phyloP scores from a whole-genome alignment of 2,888 invertebrate species.

The Hermaeophaga mercurialis region DNA sequence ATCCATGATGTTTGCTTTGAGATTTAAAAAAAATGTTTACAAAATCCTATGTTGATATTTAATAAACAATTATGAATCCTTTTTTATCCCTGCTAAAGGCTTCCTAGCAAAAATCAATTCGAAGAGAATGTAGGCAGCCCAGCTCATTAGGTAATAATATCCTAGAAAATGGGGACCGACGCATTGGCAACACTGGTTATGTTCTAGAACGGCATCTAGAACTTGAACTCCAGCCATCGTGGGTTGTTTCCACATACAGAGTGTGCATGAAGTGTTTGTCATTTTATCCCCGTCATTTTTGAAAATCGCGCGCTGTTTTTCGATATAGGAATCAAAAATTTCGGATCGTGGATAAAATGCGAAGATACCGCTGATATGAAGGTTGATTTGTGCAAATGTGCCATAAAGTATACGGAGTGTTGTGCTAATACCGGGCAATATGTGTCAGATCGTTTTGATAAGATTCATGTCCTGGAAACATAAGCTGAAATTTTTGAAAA shows the following conservation, averaged over 20 bases:
- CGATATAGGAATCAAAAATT: not conserved
- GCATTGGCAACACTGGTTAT: slow-evolving; percentile 13
- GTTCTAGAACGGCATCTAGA: slow-evolving; percentile 15
- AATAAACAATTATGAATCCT: too few species aligned
- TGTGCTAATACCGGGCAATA: slow-evolving; percentile 37
- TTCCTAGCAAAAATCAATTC: too few species aligned
- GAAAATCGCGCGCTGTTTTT: slow-evolving; percentile 11
- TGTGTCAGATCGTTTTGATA: slow-evolving; percentile 45
- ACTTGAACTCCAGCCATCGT: slow-evolving; percentile 21
- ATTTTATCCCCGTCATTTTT: slow-evolving; percentile 2
- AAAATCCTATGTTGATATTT: too few species aligned
- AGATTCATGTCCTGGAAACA: slow-evolving; percentile 51
- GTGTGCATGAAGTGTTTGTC: not conserved
- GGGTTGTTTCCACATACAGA: slow-evolving; percentile 6
- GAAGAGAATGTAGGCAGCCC: too few species aligned
- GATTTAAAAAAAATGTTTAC: too few species aligned
- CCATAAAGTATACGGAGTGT: slow-evolving; percentile 22
- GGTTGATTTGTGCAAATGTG: slow-evolving; percentile 12
- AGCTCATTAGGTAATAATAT: too few species aligned
- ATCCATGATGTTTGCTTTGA: too few species aligned
- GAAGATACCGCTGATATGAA: slow-evolving; percentile 18
- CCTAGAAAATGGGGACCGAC: too few species aligned
- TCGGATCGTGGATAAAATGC: slow-evolving; percentile 7
- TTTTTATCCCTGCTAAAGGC: too few species aligned
- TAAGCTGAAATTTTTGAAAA: slow-evolving; percentile 44